These are phyloP conservation scores for Myzus persicae DNA, from an alignment of 1,140 invertebrate genomes.

Conservation along the genomic window DNA sequence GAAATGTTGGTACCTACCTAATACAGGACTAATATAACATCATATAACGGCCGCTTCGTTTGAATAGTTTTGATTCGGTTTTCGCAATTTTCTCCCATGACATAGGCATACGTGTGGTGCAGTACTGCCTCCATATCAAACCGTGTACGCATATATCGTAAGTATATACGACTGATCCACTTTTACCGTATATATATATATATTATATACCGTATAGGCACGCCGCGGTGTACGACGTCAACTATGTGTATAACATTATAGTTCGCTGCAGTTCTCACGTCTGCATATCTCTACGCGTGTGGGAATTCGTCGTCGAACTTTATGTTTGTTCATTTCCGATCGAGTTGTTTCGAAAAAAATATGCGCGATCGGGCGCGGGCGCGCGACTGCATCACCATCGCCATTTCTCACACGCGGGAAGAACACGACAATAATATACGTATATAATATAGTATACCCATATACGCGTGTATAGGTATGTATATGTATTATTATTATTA, in stretches of 20 bases:
- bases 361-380: neutral
- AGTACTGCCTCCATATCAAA: neutral
- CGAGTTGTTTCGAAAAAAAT: constrained; percentile 47
- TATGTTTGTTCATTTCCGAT: constrained; percentile 59
- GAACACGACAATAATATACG: constrained; percentile 23
- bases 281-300: constrained; percentile 25
- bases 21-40: neutral
- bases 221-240: no score
- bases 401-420: constrained; percentile 36
- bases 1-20: no score
- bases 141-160: no score
- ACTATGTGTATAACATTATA: neutral
- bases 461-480: neutral
- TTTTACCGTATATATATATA: neutral
- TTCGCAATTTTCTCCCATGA: neutral
- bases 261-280: neutral
- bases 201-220: neutral
- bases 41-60: neutral
- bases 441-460: no score
- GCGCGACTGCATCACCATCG: neutral
- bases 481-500: neutral
- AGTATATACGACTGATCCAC: neutral
- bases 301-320: constrained; percentile 51
- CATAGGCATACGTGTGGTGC: neutral
- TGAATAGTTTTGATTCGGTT: neutral